phyloP scores from a whole-genome alignment of 1,140 invertebrate genomes.

The Frieseomelitta varia region DNA sequence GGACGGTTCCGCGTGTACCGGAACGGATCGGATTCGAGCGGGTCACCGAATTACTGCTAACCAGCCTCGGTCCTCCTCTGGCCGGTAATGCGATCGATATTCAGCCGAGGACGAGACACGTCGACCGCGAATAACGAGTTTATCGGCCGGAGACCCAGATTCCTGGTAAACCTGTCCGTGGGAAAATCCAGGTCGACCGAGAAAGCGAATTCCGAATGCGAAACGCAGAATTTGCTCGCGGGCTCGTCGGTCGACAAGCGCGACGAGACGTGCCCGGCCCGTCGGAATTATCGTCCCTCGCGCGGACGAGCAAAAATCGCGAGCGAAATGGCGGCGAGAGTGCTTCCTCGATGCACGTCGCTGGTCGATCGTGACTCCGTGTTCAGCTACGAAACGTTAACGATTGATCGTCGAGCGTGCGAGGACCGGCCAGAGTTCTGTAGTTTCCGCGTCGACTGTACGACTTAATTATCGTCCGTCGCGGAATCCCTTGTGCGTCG shows the following conservation, averaged over 20 bases:
- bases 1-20: background rate
- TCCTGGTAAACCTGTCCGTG: conserved; percentile 60
- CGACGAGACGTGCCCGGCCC: conserved; percentile 8
- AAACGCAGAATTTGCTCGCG: conserved; percentile 50
- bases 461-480: conserved; percentile 35
- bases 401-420: conserved; percentile 24
- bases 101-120: conserved; percentile 41
- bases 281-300: conserved; percentile 24
- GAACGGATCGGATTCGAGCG: conserved; percentile 8
- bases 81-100: conserved; percentile 35
- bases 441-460: background rate
- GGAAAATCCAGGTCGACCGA: conserved; percentile 66
- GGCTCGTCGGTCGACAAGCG: conserved; percentile 2
- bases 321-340: background rate
- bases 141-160: conserved; percentile 63
- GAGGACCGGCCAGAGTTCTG: no score
- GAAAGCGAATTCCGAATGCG: conserved; percentile 60
- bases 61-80: conserved; percentile 25
- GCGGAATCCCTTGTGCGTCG: conserved; percentile 4
- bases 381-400: background rate
- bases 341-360: conserved; percentile 17
- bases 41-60: conserved; percentile 56
- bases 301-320: background rate
- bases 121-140: conserved; percentile 60
- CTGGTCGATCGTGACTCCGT: conserved; percentile 2